Evolutionary conservation across 2,888 invertebrate species (phyloP), one percentile per base, ranked within the genome.

Genomic region (Perizoma flavofasciatum): DNA sequence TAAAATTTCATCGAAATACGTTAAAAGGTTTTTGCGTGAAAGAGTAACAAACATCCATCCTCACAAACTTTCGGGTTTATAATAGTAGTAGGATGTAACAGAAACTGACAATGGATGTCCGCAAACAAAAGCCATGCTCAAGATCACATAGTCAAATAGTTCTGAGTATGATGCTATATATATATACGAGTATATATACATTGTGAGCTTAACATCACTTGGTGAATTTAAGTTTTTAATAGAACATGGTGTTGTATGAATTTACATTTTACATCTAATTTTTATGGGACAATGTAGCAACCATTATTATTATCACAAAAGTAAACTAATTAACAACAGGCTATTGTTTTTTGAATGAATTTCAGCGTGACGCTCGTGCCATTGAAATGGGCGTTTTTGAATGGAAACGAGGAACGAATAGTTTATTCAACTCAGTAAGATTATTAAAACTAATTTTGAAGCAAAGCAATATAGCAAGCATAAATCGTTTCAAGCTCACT

Each of bases 91-190:
- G n/a, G n/a, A n/a, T 45, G 10, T 22, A 6, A n/a, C 10, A 34
- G 33, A 47, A 46, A 37, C 22, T 8, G 10, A 46, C 54, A 46
- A 46, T 41, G 35, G 22, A 50, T 32, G 34, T 57, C 49, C 33
- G 39, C 22, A 44, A 52, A 48, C 53, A 1, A n/a, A n/a, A 22
- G 22, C 64, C 69, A 65, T 70, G 69, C 39, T 44, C 32, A 63
- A 56, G 58, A 70, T 71, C 71, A 71, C 70, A 69, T 71, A 71
- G 59, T 43, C 65, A 37, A 50, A 40, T 59, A 61, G 54, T 63
- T 48, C 8, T 45, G 49, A 5, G 43, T 11, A 33, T 53, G 57
- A 53, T 48, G 48, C 45, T 46, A 7, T n/a, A n/a, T n/a, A n/a
- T n/a, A n/a, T n/a, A n/a, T n/a, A n/a, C n/a, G n/a, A n/a, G n/a